Percentiles rank a stretch among this genome's conserved stretches.
Conservation (phyloP, 2,797 vertebrate genomes). For the Schizopygopsis pylzovi region DNA sequence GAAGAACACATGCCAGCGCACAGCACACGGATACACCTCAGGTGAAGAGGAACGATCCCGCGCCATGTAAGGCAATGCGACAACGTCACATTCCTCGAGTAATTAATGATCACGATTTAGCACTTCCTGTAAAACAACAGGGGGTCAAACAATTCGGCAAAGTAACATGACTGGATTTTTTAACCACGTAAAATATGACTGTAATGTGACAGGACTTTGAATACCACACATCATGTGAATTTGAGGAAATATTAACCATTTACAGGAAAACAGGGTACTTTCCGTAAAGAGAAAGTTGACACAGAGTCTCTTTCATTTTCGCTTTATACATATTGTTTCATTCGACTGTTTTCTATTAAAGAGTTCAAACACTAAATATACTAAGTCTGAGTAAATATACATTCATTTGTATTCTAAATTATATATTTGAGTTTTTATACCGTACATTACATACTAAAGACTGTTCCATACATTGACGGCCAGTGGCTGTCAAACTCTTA, state of each 20-base stretch:
- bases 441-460: no score
- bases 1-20: conserved; percentile 7
- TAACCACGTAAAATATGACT: not conserved
- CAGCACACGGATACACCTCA: conserved; percentile 2
- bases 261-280: conserved; percentile 39
- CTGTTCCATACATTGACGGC: not conserved
- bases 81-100: conserved; percentile 24
- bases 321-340: not conserved
- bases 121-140: conserved; percentile 14
- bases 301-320: conserved; percentile 17
- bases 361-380: not conserved
- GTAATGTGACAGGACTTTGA: not conserved
- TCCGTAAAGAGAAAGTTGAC: conserved; percentile 7
- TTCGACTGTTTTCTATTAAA: not conserved
- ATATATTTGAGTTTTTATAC: not conserved
- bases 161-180: conserved; percentile 17
- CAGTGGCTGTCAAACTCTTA: not conserved
- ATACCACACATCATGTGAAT: conserved; percentile 14
- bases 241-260: conserved; percentile 3
- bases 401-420: not conserved
- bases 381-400: not conserved
- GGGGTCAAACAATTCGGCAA: not conserved
- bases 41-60: conserved; percentile 28
- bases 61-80: conserved; percentile 25
- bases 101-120: not conserved